phyloP scores from a whole-genome alignment of 2,797 vertebrate genomes.

The Argyrosomus regius region DNA sequence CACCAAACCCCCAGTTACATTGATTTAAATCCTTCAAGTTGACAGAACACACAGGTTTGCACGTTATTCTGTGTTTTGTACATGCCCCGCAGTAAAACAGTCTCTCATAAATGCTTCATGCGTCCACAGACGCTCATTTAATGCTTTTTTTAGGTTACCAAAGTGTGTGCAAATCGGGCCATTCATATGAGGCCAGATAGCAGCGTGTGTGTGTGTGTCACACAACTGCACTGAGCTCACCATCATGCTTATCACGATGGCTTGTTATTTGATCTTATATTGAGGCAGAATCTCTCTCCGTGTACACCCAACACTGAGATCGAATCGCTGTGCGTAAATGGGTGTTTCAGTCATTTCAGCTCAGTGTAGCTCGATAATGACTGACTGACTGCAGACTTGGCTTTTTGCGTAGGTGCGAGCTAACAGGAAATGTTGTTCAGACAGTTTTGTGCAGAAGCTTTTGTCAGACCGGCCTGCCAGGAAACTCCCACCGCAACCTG shows the following conservation, averaged over 20 bases:
- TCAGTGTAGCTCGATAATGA: constrained; percentile 16
- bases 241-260: neutral
- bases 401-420: constrained; percentile 66
- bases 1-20: constrained; percentile 12
- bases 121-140: constrained; percentile 5
- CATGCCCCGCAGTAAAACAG: neutral
- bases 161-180: constrained; percentile 43
- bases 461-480: constrained; percentile 77
- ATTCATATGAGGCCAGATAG: constrained; percentile 41
- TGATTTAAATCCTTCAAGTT: neutral
- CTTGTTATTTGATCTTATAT: constrained; percentile 19
- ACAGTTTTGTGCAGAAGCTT: constrained; percentile 70
- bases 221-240: constrained; percentile 24
- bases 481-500: constrained; percentile 84
- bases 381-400: constrained; percentile 35
- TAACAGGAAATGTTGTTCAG: constrained; percentile 83
- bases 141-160: constrained; percentile 26
- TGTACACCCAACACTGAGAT: constrained; percentile 5
- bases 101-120: constrained; percentile 9
- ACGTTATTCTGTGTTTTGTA: constrained; percentile 8
- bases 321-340: neutral
- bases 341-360: constrained; percentile 5
- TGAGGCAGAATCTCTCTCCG: neutral
- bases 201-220: constrained; percentile 22
- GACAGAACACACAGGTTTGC: neutral